A percentile compares a stretch with the other conserved stretches of the same genome.
These are phyloP conservation scores for Perccottus glenii DNA, from an alignment of 2,113 vertebrate genomes.

Conservation along the genomic window DNA sequence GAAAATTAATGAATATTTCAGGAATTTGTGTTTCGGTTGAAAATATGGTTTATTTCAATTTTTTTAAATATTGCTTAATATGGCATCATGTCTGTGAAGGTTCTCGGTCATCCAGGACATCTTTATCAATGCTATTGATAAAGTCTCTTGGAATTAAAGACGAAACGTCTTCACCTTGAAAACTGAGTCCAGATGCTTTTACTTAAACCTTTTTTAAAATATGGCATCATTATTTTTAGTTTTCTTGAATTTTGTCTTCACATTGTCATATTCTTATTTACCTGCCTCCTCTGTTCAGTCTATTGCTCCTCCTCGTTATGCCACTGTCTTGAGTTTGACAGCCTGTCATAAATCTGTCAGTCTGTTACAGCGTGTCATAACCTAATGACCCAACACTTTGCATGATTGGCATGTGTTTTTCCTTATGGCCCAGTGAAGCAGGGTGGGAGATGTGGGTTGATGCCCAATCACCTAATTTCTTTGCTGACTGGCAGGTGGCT, in stretches of 20 bases:
- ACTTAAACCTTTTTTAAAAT: too few relatives aligned
- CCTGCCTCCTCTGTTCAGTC: slow-evolving; percentile 25
- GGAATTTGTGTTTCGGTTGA: too few relatives aligned
- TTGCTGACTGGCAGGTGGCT: slow-evolving; percentile 59
- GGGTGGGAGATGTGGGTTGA: slow-evolving; percentile 31
- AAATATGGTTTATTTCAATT: too few relatives aligned
- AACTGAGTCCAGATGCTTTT: too few relatives aligned
- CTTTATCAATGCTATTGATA: too few relatives aligned
- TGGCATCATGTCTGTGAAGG: too few relatives aligned
- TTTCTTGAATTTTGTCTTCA: slow-evolving; percentile 24
- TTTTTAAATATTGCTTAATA: too few relatives aligned
- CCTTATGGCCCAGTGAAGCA: slow-evolving; percentile 52
- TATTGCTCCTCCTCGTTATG: slow-evolving; percentile 10
- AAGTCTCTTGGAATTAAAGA: too few relatives aligned
- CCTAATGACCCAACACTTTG: slow-evolving; percentile 74
- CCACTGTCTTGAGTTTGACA: slow-evolving; percentile 64
- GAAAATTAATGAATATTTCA: too few relatives aligned
- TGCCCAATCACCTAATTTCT: slow-evolving; percentile 49
- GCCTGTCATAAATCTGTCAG: slow-evolving; percentile 63
- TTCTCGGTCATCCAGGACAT: too few relatives aligned
- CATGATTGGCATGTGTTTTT: slow-evolving; percentile 74
- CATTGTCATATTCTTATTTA: slow-evolving; percentile 26
- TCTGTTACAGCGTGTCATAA: slow-evolving; percentile 59
- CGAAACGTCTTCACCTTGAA: too few relatives aligned
- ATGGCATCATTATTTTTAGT: slow-evolving; percentile 1